Evolutionary conservation across 53 echinoderm and acorn worm genomes (phyloP).

Genomic region (Luidia sarsii): DNA sequence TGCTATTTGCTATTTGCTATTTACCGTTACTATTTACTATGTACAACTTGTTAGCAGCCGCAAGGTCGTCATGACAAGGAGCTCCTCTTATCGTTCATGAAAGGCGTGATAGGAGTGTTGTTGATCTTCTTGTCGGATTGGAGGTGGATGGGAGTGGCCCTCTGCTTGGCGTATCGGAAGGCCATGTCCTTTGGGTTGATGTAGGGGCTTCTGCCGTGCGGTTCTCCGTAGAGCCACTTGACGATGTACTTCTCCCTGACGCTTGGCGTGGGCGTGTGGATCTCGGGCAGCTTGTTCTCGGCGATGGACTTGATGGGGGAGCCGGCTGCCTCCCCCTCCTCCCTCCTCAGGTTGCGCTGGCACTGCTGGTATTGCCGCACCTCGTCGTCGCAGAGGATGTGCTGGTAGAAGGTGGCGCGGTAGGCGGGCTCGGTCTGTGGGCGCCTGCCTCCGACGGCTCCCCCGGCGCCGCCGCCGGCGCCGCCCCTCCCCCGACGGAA

Average conservation of each 20-base stretch:
- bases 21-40: too few relatives aligned
- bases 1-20: too few relatives aligned
- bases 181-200: slow-evolving; percentile 11
- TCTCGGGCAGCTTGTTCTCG: slow-evolving; percentile 25
- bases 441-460: background rate
- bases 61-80: background rate
- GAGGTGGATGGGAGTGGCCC: background rate
- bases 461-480: background rate
- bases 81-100: slow-evolving; percentile 2
- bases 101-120: slow-evolving; percentile 19
- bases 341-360: slow-evolving; percentile 1
- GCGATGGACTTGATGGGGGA: slow-evolving; percentile 17
- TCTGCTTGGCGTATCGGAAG: slow-evolving; percentile 4
- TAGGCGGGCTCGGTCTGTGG: slow-evolving; percentile 4
- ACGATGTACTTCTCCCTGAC: slow-evolving; percentile 38
- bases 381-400: slow-evolving; percentile 9
- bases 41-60: too few relatives aligned
- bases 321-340: background rate
- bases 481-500: background rate
- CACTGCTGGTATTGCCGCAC: slow-evolving; percentile 12
- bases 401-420: background rate
- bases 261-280: slow-evolving; percentile 45
- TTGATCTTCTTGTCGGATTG: background rate
- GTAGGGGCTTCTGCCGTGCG: slow-evolving; percentile 39
- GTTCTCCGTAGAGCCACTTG: slow-evolving; percentile 34